These are phyloP conservation scores for Leptopilina clavipes DNA, from an alignment of 1,140 invertebrate genomes.

Conservation along the genomic window DNA sequence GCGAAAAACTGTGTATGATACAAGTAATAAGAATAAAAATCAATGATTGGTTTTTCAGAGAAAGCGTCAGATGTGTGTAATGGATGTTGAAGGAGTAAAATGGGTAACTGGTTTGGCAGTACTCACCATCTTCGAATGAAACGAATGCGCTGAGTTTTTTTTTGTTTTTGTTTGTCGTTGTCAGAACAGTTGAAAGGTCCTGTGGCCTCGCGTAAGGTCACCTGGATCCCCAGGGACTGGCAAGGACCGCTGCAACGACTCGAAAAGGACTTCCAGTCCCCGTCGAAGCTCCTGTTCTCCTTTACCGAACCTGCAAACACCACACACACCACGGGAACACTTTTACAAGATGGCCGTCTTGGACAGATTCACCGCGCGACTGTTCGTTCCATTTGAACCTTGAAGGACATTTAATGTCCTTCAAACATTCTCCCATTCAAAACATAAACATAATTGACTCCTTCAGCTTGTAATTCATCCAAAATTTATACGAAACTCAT, in stretches of 20 bases:
- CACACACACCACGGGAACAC: constrained; percentile 49
- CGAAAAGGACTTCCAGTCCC: constrained; percentile 63
- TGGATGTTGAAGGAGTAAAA: not conserved
- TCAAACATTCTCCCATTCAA: not conserved
- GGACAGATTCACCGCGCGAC: constrained; percentile 29
- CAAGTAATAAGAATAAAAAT: not conserved
- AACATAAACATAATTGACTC: not conserved
- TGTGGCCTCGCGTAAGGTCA: constrained; percentile 60
- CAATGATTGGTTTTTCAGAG: not conserved
- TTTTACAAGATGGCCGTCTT: constrained; percentile 57
- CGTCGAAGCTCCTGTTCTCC: constrained; percentile 58
- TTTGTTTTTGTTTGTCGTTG: constrained; percentile 53
- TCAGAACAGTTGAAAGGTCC: constrained; percentile 51
- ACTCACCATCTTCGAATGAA: constrained; percentile 68
- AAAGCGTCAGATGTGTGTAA: constrained; percentile 3
- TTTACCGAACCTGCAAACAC: constrained; percentile 48
- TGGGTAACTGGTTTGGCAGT: constrained; percentile 6
- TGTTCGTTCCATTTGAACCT: constrained; percentile 6
- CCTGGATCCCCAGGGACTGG: constrained; percentile 62
- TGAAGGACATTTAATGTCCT: constrained; percentile 25
- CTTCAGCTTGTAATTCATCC: not conserved
- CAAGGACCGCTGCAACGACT: constrained; percentile 60
- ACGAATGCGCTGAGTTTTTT: constrained; percentile 52
- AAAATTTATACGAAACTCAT: not conserved
- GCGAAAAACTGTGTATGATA: constrained; percentile 14